phyloP scores from a whole-genome alignment of 1,140 invertebrate species.

The Drosophila navojoa region DNA sequence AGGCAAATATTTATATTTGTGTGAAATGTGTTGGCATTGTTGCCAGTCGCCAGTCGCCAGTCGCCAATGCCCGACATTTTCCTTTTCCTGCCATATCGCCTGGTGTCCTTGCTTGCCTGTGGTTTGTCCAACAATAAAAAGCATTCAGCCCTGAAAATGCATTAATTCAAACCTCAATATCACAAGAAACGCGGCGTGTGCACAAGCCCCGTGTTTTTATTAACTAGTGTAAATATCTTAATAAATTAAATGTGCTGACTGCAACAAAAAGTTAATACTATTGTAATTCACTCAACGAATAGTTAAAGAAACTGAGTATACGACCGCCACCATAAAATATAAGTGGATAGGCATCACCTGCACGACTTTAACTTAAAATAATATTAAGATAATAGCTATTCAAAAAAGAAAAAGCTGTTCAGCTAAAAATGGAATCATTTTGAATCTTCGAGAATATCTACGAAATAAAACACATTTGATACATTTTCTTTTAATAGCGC shows the following conservation, averaged over 20 bases:
- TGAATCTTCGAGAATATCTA: no score
- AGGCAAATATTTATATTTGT: conserved; percentile 78
- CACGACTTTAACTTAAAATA: no score
- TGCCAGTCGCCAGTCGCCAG: not conserved
- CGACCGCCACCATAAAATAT: not conserved
- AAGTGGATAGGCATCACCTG: no score
- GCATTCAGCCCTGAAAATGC: conserved; percentile 45
- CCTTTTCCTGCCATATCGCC: conserved; percentile 38
- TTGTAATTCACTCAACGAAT: conserved; percentile 20
- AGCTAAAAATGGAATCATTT: no score
- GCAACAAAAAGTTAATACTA: conserved; percentile 5
- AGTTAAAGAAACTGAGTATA: conserved; percentile 34
- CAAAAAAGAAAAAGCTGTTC: no score
- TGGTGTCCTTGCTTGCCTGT: conserved; percentile 19
- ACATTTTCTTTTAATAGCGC: no score
- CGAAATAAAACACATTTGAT: no score
- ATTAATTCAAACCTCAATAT: conserved; percentile 71
- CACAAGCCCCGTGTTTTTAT: conserved; percentile 2
- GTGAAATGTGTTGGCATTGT: conserved; percentile 58
- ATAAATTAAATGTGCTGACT: conserved; percentile 2
- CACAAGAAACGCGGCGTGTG: conserved; percentile 38
- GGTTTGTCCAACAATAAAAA: conserved; percentile 31
- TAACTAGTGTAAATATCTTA: conserved; percentile 23
- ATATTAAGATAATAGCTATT: no score
- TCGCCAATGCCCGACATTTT: conserved; percentile 19